These are phyloP conservation scores for Cecidostiba fungosa DNA, from an alignment of 2,888 invertebrate species.

Conservation along the genomic window DNA sequence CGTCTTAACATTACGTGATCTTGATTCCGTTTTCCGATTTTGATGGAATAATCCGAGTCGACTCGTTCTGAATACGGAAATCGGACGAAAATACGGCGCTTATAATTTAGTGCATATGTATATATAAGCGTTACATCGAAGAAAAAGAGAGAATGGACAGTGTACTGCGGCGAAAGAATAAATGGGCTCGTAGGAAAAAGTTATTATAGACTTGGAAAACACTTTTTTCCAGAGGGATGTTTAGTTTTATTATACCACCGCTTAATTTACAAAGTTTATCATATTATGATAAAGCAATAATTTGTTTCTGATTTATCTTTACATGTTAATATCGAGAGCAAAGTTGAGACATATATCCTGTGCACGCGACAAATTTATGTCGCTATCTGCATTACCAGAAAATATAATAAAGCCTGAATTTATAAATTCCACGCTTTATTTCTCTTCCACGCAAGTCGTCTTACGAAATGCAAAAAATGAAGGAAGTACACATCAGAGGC, in stretches of 20 bases:
- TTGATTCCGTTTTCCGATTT: conserved; percentile 16
- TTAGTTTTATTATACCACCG: not conserved
- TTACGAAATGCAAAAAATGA: not conserved
- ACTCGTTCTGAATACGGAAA: conserved; percentile 17
- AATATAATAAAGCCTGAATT: not conserved
- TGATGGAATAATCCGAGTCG: conserved; percentile 5
- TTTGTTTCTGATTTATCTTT: not conserved
- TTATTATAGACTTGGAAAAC: not conserved
- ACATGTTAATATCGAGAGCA: no score
- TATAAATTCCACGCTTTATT: not conserved
- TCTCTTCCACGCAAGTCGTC: not conserved
- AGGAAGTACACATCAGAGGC: not conserved
- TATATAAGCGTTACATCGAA: not conserved
- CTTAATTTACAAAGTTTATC: not conserved
- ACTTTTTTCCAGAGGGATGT: not conserved
- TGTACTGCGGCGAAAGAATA: not conserved
- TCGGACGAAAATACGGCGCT: conserved; percentile 1
- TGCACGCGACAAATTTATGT: no score
- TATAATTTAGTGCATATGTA: not conserved
- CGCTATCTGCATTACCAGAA: not conserved
- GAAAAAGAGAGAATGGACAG: not conserved
- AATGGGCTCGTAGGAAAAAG: not conserved
- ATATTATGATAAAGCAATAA: not conserved
- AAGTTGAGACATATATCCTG: no score
- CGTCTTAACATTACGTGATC: not conserved